phyloP scores from a whole-genome alignment of 2,113 vertebrate species.

The Peromyscus polionotus region DNA sequence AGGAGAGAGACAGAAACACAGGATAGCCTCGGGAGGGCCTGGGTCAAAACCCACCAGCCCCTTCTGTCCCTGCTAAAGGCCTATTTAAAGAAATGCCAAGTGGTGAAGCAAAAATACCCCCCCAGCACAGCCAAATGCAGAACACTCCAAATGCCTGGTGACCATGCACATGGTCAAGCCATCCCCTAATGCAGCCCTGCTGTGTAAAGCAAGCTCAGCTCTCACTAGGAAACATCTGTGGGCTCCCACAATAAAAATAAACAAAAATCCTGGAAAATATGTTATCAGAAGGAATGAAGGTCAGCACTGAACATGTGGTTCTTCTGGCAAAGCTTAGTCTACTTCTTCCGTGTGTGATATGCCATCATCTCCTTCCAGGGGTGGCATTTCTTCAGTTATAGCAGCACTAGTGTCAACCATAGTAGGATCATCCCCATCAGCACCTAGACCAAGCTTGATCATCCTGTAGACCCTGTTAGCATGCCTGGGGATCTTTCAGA shows the following conservation, averaged over 20 bases:
- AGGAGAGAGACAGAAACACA: too few relatives aligned
- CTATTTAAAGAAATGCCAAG: too few relatives aligned
- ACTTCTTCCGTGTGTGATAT: not conserved
- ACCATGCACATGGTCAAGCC: too few relatives aligned
- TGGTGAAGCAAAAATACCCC: too few relatives aligned
- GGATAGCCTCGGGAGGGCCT: too few relatives aligned
- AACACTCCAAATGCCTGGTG: too few relatives aligned
- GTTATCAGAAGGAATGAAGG: not conserved
- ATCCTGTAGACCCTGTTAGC: not conserved
- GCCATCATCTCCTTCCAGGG: not conserved
- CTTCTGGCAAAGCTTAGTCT: not conserved
- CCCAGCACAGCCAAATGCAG: too few relatives aligned
- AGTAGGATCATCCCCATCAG: not conserved
- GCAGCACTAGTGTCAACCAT: not conserved
- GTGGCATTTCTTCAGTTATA: not conserved
- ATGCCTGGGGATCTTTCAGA: not conserved
- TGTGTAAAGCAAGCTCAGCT: too few relatives aligned
- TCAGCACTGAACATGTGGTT: not conserved
- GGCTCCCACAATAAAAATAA: not conserved
- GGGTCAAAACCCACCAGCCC: too few relatives aligned
- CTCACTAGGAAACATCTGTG: too few relatives aligned
- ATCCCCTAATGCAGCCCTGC: too few relatives aligned
- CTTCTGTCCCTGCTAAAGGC: too few relatives aligned
- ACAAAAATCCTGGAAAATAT: not conserved
- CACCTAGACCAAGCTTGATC: not conserved